A percentile compares a stretch with the other conserved stretches of the same genome.
Evolutionary conservation across 2,888 invertebrate genomes (phyloP).

Genomic region (Seira musarum): DNA sequence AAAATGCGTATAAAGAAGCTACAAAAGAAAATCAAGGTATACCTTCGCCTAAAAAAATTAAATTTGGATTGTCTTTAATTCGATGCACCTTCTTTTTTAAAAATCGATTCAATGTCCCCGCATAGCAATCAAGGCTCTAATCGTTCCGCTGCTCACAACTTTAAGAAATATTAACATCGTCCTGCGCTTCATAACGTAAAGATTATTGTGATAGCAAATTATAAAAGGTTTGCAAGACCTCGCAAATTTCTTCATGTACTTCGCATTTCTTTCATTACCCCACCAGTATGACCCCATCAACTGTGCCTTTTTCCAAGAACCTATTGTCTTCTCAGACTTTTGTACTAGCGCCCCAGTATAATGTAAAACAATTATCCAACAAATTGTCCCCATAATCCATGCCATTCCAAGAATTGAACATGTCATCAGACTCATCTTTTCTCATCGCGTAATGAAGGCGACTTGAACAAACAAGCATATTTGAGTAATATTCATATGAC

Average conservation of each 20-base stretch:
- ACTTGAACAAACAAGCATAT: not conserved
- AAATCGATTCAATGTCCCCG: too few relatives aligned
- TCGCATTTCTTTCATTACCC: too few relatives aligned
- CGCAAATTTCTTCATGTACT: not conserved
- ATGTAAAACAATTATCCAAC: not conserved
- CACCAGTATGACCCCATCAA: not conserved
- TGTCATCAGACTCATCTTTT: not conserved
- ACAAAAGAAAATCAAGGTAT: too few relatives aligned
- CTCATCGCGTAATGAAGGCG: not conserved
- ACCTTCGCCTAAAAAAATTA: too few relatives aligned
- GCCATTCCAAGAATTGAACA: not conserved
- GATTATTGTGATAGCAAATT: not conserved
- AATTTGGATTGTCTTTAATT: too few relatives aligned
- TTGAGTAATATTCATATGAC: not conserved
- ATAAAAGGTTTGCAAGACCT: not conserved
- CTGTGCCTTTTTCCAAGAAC: not conserved
- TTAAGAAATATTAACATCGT: not conserved
- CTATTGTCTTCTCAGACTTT: not conserved
- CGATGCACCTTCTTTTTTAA: too few relatives aligned
- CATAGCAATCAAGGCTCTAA: not conserved
- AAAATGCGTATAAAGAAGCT: too few relatives aligned
- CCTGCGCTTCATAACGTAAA: not conserved
- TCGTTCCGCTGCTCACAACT: not conserved
- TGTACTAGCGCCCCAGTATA: not conserved
- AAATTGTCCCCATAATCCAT: not conserved